Conservation (phyloP, 2,797 vertebrate species). For the Syncerus caffer region DNA sequence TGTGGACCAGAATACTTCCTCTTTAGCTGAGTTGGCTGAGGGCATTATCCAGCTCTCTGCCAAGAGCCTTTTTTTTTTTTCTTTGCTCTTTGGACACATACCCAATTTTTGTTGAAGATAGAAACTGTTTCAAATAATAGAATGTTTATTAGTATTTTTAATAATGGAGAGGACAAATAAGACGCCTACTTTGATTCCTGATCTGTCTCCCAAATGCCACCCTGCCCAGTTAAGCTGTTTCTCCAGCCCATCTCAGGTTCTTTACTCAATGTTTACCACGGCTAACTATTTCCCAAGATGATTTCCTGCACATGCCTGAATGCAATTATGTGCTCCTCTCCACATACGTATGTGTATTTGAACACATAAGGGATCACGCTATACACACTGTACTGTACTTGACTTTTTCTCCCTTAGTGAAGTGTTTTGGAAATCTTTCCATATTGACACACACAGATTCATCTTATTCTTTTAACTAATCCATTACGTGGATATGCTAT, state of each 20-base stretch:
- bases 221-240: neutral
- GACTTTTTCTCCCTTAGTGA: neutral
- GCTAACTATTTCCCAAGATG: neutral
- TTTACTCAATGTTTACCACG: neutral
- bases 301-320: neutral
- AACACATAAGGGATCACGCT: neutral
- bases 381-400: neutral
- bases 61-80: neutral
- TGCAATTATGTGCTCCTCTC: neutral
- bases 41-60: neutral
- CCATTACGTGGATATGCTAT: neutral
- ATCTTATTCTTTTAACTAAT: constrained; percentile 21
- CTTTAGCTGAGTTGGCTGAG: neutral
- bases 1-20: constrained; percentile 24
- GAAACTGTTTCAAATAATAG: constrained; percentile 37
- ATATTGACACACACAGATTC: neutral
- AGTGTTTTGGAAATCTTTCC: constrained; percentile 5
- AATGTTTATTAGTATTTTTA: constrained; percentile 10
- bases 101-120: neutral
- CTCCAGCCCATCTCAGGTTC: neutral
- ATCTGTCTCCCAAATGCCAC: neutral
- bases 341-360: neutral
- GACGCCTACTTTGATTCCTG: neutral
- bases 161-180: neutral
- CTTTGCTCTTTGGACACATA: neutral